Percentiles rank a stretch among this genome's conserved stretches.
Evolutionary conservation across 92 coral and sea anemone genomes (phyloP).

Genomic region (Scolanthus callimorphus): DNA sequence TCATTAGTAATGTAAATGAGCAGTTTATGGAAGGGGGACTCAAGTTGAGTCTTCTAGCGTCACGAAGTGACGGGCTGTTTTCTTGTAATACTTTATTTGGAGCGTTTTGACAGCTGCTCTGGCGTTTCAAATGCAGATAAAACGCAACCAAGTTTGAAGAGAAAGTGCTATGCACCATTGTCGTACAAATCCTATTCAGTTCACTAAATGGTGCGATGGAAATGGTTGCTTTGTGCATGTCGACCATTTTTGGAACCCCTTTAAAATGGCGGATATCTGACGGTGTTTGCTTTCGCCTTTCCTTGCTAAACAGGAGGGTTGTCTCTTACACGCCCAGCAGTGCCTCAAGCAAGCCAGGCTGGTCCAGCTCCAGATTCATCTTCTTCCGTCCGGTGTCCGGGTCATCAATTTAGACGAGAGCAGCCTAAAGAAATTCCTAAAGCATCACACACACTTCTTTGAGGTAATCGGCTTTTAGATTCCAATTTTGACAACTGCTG

Average conservation of each 20-base stretch:
- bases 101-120: too few relatives aligned
- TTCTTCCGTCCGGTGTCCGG: conserved; percentile 67
- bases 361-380: conserved; percentile 85
- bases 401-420: conserved; percentile 74
- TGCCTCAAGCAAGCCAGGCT: conserved; percentile 86
- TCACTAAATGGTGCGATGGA: not conserved
- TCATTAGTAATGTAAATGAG: too few relatives aligned
- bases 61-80: too few relatives aligned
- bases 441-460: conserved; percentile 82
- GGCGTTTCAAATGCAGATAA: too few relatives aligned
- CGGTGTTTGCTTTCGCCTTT: not conserved
- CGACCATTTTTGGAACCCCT: not conserved
- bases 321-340: conserved; percentile 81
- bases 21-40: too few relatives aligned
- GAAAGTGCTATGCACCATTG: too few relatives aligned
- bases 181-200: too few relatives aligned
- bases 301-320: conserved; percentile 61
- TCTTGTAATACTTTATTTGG: too few relatives aligned
- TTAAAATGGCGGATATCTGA: not conserved
- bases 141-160: too few relatives aligned
- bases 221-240: not conserved
- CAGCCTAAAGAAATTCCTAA: conserved; percentile 66
- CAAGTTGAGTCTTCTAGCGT: too few relatives aligned
- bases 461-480: too few relatives aligned
- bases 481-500: too few relatives aligned